These are phyloP conservation scores for Sesia apiformis DNA, from an alignment of 2,888 invertebrate genomes.

Conservation along the genomic window DNA sequence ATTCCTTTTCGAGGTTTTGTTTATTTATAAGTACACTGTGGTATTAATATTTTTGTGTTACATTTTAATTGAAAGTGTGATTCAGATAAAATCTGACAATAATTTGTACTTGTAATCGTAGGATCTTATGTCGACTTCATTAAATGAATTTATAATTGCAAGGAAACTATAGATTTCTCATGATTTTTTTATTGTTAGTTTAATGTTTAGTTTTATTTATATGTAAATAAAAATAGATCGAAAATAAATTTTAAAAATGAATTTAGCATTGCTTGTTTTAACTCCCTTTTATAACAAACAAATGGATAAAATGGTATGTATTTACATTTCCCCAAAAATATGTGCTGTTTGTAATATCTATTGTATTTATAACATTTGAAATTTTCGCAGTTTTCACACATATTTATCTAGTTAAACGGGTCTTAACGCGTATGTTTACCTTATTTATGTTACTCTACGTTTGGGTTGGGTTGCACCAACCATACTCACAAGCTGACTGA, in stretches of 20 bases:
- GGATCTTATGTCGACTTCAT: not conserved
- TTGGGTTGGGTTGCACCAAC: too few species aligned
- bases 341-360: not conserved
- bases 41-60: not conserved
- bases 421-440: too few species aligned
- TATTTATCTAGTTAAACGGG: too few species aligned
- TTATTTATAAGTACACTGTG: too few species aligned
- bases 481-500: too few species aligned
- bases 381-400: too few species aligned
- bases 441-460: too few species aligned
- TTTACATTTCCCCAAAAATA: not conserved
- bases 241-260: slow-evolving; percentile 9
- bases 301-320: not conserved
- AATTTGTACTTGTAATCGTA: slow-evolving; percentile 8
- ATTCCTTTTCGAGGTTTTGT: too few species aligned
- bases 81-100: slow-evolving; percentile 45
- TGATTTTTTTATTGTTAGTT: not conserved
- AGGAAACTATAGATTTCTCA: not conserved
- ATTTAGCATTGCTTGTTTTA: slow-evolving; percentile 1
- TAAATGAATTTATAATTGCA: not conserved
- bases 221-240: slow-evolving; percentile 9
- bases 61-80: slow-evolving; percentile 9
- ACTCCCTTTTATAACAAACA: not conserved
- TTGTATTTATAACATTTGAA: too few species aligned
- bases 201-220: slow-evolving; percentile 7